Percentiles rank a stretch among this genome's conserved stretches.
Evolutionary conservation across 2,113 vertebrate genomes (phyloP).

Genomic region (Pseudois nayaur): DNA sequence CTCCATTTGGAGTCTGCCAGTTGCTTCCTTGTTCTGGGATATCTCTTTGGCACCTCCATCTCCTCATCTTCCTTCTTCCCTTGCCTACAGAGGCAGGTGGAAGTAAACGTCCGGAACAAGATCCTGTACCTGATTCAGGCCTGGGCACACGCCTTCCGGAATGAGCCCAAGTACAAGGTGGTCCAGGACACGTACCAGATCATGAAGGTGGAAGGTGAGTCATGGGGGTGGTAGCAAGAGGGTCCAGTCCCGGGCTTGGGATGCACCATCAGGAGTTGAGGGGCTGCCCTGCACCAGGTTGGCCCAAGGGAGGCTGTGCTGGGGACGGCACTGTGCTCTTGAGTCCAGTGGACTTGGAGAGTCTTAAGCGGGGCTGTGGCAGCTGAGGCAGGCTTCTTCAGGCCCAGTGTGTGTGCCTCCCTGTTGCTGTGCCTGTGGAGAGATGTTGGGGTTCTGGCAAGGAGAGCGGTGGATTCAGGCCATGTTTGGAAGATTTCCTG

Average conservation of each 20-base stretch:
- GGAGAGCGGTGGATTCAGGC: not conserved
- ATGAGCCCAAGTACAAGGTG: constrained; percentile 99
- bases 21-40: fast-evolving
- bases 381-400: not conserved
- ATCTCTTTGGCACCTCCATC: fast-evolving
- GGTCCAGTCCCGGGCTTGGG: not conserved
- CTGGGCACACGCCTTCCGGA: constrained; percentile 97
- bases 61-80: not conserved
- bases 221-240: not conserved
- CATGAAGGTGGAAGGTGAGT: constrained; percentile 97
- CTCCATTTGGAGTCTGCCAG: not conserved
- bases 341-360: not conserved
- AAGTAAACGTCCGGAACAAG: constrained; percentile 94
- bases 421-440: fast-evolving
- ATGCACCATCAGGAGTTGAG: not conserved
- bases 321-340: not conserved
- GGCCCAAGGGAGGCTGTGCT: not conserved
- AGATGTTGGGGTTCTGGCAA: not conserved
- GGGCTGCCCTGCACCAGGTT: not conserved
- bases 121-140: constrained; percentile 97
- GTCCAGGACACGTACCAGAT: constrained; percentile 99
- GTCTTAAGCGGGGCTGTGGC: not conserved
- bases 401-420: not conserved
- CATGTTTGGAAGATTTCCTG: not conserved
- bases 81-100: constrained; percentile 88